Percentiles rank a stretch among this genome's conserved stretches.
Conservation (phyloP, 2,113 vertebrate genomes). For the Tautogolabrus adspersus region DNA sequence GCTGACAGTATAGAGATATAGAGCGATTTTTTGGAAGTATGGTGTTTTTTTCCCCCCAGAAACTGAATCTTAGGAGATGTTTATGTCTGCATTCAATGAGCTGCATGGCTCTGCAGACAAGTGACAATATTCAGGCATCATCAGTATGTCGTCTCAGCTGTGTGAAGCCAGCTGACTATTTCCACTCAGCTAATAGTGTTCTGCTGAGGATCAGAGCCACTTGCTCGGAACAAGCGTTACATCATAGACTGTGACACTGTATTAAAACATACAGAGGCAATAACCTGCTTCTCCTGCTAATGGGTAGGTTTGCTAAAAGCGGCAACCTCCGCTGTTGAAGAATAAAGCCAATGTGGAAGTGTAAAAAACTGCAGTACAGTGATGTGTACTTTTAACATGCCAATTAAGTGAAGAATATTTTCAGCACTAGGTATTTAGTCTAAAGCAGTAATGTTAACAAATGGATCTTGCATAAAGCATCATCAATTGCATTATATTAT, state of each 20-base stretch:
- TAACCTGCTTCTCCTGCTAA: not conserved
- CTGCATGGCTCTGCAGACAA: slow-evolving; percentile 40
- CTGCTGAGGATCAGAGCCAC: slow-evolving; percentile 17
- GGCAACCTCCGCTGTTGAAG: too few species aligned
- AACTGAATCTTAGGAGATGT: slow-evolving; percentile 15
- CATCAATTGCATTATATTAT: not conserved
- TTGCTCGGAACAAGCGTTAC: slow-evolving; percentile 11
- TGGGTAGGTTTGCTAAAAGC: too few species aligned
- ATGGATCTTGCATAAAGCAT: too few species aligned
- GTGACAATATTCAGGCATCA: slow-evolving; percentile 33
- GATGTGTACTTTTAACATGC: too few species aligned
- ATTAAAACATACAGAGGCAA: not conserved
- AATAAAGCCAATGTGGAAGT: too few species aligned
- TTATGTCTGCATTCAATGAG: slow-evolving; percentile 22
- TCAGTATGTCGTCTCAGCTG: slow-evolving; percentile 22
- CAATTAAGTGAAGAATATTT: too few species aligned
- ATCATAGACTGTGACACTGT: slow-evolving; percentile 20
- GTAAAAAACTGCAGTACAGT: too few species aligned
- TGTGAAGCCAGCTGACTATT: slow-evolving; percentile 9
- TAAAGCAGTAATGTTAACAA: too few species aligned
- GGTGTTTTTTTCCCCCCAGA: not conserved
- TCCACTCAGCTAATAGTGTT: slow-evolving; percentile 19
- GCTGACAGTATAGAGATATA: not conserved
- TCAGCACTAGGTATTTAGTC: too few species aligned
- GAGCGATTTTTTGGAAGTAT: not conserved